These are phyloP conservation scores for Bettongia penicillata DNA, from an alignment of 2,113 vertebrate genomes.

Conservation along the genomic window DNA sequence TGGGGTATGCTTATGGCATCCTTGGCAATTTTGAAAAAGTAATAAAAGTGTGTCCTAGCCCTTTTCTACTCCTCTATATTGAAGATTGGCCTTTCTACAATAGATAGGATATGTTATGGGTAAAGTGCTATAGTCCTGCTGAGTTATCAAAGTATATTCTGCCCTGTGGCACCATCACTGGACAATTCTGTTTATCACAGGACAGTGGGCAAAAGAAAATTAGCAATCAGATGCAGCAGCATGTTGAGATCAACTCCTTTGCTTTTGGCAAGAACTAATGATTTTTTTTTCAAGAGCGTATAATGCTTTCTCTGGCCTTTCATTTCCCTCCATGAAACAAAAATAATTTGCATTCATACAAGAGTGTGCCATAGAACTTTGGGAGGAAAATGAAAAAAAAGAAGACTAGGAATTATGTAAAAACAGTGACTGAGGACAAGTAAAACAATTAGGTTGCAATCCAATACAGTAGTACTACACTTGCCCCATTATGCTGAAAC, in stretches of 20 bases:
- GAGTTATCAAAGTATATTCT: slow-evolving; percentile 68
- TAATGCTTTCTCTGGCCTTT: slow-evolving; percentile 81
- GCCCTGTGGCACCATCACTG: slow-evolving; percentile 53
- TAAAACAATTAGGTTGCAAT: slow-evolving; percentile 64
- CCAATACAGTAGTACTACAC: slow-evolving; percentile 43
- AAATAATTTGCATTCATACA: slow-evolving; percentile 82
- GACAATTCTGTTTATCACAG: slow-evolving; percentile 67
- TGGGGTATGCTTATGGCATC: slow-evolving; percentile 76
- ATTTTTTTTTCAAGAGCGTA: slow-evolving; percentile 82
- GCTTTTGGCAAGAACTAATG: slow-evolving; percentile 85
- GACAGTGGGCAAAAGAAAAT: slow-evolving; percentile 72
- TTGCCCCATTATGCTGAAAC: slow-evolving; percentile 67
- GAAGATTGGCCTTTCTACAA: slow-evolving; percentile 67
- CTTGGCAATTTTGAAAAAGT: slow-evolving; percentile 76
- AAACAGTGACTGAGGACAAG: slow-evolving; percentile 68
- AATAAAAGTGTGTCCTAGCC: slow-evolving; percentile 70
- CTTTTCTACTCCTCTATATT: slow-evolving; percentile 59
- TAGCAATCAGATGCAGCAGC: slow-evolving; percentile 74
- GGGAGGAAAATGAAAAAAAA: background rate
- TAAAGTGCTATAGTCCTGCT: slow-evolving; percentile 63
- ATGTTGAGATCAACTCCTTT: slow-evolving; percentile 80
- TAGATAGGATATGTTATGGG: slow-evolving; percentile 55
- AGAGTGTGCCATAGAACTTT: slow-evolving; percentile 74
- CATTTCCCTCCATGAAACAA: slow-evolving; percentile 76
- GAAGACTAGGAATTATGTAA: slow-evolving; percentile 75